These are phyloP conservation scores for Dendrocopos noguchii DNA, from an alignment of 2,113 vertebrate genomes.

Conservation along the genomic window DNA sequence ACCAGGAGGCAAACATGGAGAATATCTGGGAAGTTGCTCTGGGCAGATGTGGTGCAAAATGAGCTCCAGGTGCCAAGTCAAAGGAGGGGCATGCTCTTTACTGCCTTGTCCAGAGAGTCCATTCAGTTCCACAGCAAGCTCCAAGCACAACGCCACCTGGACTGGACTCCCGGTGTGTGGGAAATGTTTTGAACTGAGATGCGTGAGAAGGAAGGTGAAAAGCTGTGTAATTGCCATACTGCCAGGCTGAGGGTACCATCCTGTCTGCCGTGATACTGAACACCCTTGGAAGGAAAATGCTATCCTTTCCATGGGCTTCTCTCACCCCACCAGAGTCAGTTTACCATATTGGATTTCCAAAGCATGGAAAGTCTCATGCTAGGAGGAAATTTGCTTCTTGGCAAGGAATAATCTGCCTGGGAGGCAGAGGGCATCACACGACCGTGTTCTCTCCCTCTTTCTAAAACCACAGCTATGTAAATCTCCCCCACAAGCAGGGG, in stretches of 20 bases:
- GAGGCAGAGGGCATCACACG: background rate
- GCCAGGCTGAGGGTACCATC: background rate
- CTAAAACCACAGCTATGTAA: background rate
- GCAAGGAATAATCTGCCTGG: background rate
- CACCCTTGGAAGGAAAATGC: background rate
- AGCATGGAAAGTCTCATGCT: constrained; percentile 47
- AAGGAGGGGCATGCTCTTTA: background rate
- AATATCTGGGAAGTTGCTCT: background rate
- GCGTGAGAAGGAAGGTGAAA: background rate
- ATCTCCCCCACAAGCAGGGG: background rate
- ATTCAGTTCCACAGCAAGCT: background rate
- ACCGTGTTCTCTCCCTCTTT: background rate
- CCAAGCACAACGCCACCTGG: background rate
- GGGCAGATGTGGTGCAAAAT: background rate
- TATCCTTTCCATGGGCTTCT: constrained; percentile 38
- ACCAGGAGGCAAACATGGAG: background rate
- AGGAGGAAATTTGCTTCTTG: constrained; percentile 12
- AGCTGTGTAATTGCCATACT: background rate
- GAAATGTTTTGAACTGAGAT: background rate
- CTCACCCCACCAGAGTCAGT: constrained; percentile 58
- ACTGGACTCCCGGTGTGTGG: background rate
- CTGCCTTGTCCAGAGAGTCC: background rate
- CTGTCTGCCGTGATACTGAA: background rate
- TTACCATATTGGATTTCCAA: constrained; percentile 68
- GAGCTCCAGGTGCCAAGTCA: background rate